Evolutionary conservation across 2,888 invertebrate genomes (phyloP), one percentile per base, ranked within the genome.

Genomic region (Eilema griseolum): DNA sequence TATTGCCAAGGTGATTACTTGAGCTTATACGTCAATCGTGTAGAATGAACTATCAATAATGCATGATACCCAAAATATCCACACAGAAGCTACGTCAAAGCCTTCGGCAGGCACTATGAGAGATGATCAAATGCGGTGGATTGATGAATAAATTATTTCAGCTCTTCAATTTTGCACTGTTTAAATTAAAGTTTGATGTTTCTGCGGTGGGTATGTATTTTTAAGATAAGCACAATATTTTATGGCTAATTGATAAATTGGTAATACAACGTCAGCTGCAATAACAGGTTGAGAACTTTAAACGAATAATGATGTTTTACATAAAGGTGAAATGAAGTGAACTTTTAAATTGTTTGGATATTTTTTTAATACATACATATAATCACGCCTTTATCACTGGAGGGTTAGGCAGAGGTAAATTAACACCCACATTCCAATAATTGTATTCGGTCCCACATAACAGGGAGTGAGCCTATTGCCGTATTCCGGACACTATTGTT

Each of bases 111-210:
- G 46, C 16, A 57, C 59, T 57, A 20, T 62, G 23, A 20, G 41
- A 63, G 41, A 68, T 46, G 24, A 65, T 62, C 41, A 37, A 64
- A 67, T 78, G 72, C 65, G 72, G 73, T 73, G 70, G 67, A 81
- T 77, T 78, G 77, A 79, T 81, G 78, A 81, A 82, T 84, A 80
- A 79, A 81, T 81, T 75, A 81, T 75, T 70, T 65, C 31, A 46
- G 70, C 68, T 72, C 41, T 74, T 73, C 73, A 75, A 80, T 81
- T 76, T 70, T 60, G 11, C 28, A 16, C 23, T 67, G 67, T 75
- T 80, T 74, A 72, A 72, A 73, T 79, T 77, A 56, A 72, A 69
- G 57, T 46, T 57, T 69, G 71, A 72, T 72, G 28, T 59, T 61
- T 37, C 56, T 64, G 46, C 28, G 26, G 61, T 61, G 24, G 46